These are phyloP conservation scores for Invenusta paracnida DNA, from an alignment of 2,888 invertebrate genomes.

Conservation along the genomic window DNA sequence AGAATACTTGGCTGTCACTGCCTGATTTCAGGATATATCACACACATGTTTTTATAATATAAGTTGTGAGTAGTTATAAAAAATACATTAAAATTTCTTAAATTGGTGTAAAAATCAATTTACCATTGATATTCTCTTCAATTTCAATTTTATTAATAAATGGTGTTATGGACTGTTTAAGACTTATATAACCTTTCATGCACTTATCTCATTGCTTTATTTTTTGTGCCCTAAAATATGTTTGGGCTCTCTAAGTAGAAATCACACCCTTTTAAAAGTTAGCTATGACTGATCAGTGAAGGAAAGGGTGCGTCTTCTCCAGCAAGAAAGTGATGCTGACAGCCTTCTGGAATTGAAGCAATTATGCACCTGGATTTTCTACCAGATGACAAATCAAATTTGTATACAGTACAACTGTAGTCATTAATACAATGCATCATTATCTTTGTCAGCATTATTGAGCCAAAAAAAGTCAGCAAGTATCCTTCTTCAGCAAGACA, in stretches of 20 bases:
- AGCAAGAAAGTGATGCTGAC: too few relatives aligned
- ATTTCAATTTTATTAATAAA: background rate
- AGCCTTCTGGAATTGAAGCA: too few relatives aligned
- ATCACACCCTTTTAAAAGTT: background rate
- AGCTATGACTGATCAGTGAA: too few relatives aligned
- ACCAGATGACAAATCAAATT: too few relatives aligned
- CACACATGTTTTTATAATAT: background rate
- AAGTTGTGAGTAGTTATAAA: background rate
- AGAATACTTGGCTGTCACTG: background rate
- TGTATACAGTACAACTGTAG: too few relatives aligned
- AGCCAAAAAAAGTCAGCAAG: too few relatives aligned
- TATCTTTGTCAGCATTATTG: too few relatives aligned
- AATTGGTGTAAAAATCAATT: background rate
- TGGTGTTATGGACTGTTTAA: background rate
- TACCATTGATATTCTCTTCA: background rate
- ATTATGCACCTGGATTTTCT: too few relatives aligned
- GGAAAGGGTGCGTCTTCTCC: too few relatives aligned
- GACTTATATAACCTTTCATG: background rate
- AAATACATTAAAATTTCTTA: background rate
- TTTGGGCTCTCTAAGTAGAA: background rate
- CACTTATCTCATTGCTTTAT: background rate
- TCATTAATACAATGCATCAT: too few relatives aligned
- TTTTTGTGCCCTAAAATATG: background rate
- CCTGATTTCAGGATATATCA: background rate
- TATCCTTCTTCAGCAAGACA: too few relatives aligned